These are phyloP conservation scores for Encarsia formosa DNA, from an alignment of 2,888 invertebrate genomes.

Conservation along the genomic window DNA sequence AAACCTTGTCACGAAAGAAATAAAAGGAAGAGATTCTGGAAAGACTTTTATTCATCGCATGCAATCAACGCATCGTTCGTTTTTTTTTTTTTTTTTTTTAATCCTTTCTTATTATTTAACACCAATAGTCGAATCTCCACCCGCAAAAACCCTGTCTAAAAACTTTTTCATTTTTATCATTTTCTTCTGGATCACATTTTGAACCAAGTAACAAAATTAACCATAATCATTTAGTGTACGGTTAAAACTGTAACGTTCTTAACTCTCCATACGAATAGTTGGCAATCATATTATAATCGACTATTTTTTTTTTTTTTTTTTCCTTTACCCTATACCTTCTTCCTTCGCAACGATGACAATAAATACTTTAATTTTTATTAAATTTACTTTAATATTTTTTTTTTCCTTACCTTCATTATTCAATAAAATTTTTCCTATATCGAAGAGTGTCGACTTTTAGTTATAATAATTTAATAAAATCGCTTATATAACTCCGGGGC, in stretches of 20 bases:
- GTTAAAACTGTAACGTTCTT: too few species aligned
- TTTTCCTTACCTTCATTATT: conserved; percentile 11
- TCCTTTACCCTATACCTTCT: neutral
- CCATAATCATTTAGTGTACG: too few species aligned
- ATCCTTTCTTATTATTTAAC: neutral
- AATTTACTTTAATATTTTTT: conserved; percentile 17
- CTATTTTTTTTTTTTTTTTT: neutral
- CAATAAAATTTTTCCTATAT: conserved; percentile 24
- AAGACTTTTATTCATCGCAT: conserved; percentile 17
- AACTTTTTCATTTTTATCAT: too few species aligned
- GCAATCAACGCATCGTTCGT: neutral
- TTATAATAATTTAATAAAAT: conserved; percentile 35
- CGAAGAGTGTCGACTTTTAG: conserved; percentile 40
- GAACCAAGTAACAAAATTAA: too few species aligned
- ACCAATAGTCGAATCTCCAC: too few species aligned
- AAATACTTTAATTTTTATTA: conserved; percentile 41
- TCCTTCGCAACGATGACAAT: conserved; percentile 44
- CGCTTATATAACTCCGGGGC: conserved; percentile 37
- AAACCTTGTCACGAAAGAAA: conserved; percentile 16
- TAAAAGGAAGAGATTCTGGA: conserved; percentile 22
- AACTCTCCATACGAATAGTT: too few species aligned
- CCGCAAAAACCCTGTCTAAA: too few species aligned
- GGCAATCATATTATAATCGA: neutral
- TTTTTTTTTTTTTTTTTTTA: neutral
- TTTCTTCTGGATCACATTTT: too few species aligned